A percentile compares a stretch with the other conserved stretches of the same genome.
Conservation (phyloP, 2,888 invertebrate species). For the Philopedon plagiatum region DNA sequence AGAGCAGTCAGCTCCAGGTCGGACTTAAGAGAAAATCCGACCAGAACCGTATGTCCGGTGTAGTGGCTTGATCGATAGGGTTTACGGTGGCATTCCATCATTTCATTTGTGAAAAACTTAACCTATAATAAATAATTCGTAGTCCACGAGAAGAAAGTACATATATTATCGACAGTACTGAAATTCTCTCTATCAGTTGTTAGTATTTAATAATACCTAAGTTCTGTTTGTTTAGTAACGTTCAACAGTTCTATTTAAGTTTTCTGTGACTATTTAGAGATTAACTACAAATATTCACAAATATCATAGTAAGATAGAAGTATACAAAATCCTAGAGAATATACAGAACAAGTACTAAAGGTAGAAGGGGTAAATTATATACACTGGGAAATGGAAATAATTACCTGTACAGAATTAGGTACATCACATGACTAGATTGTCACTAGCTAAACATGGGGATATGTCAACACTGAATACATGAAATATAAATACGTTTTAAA, state of each 20-base stretch:
- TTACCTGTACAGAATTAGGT: conserved; percentile 41
- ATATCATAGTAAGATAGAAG: not conserved
- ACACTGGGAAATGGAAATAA: conserved; percentile 6
- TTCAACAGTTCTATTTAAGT: not conserved
- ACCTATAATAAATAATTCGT: too few species aligned
- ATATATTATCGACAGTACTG: too few species aligned
- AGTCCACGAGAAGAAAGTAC: too few species aligned
- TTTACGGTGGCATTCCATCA: too few species aligned
- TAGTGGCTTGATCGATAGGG: too few species aligned
- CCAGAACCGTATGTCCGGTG: too few species aligned
- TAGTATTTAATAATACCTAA: conserved; percentile 1
- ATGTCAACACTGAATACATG: conserved; percentile 62
- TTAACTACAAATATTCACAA: not conserved
- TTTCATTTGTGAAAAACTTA: too few species aligned
- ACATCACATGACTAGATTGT: conserved; percentile 67
- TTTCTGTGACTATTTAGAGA: not conserved
- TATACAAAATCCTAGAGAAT: conserved; percentile 13
- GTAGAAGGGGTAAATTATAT: conserved; percentile 1
- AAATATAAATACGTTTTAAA: conserved; percentile 24
- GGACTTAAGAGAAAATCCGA: too few species aligned
- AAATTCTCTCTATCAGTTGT: too few species aligned
- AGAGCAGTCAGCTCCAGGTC: too few species aligned
- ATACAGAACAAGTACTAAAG: not conserved
- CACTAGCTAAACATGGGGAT: conserved; percentile 64
- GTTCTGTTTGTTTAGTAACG: not conserved